Evolutionary conservation across 2,888 invertebrate genomes (phyloP).

Genomic region (Lysandra coridon): DNA sequence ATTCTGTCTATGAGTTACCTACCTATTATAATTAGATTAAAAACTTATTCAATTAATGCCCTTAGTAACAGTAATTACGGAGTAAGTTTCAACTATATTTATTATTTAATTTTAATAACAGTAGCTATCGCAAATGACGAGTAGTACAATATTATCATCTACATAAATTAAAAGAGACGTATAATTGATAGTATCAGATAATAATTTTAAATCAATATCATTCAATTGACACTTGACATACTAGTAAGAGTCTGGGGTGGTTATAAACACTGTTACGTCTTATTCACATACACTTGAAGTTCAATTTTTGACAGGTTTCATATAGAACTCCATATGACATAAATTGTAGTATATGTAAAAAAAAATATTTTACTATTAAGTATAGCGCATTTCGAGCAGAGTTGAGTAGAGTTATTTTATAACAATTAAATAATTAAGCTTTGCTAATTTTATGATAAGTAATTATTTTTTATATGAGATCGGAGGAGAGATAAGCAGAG

Average conservation of each 20-base stretch:
- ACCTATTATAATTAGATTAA: no score
- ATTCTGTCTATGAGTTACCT: no score
- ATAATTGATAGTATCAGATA: not conserved
- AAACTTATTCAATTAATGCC: not conserved
- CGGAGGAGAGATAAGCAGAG: not conserved
- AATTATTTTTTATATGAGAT: not conserved
- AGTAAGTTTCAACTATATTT: not conserved
- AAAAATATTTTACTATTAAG: not conserved
- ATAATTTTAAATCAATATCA: not conserved
- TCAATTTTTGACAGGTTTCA: not conserved
- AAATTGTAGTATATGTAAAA: not conserved
- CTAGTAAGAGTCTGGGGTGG: not conserved
- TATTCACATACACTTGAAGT: not conserved
- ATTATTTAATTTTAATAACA: not conserved
- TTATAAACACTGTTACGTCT: not conserved
- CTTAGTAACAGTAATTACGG: not conserved
- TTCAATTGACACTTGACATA: not conserved
- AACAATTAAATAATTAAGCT: not conserved
- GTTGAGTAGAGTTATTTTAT: not conserved
- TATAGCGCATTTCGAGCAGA: not conserved
- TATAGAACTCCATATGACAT: not conserved
- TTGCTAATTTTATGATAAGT: not conserved
- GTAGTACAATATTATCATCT: not conserved
- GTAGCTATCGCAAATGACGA: not conserved
- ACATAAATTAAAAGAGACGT: not conserved